Conservation (phyloP, 2,113 vertebrate genomes). For the Ochotona curzoniae region DNA sequence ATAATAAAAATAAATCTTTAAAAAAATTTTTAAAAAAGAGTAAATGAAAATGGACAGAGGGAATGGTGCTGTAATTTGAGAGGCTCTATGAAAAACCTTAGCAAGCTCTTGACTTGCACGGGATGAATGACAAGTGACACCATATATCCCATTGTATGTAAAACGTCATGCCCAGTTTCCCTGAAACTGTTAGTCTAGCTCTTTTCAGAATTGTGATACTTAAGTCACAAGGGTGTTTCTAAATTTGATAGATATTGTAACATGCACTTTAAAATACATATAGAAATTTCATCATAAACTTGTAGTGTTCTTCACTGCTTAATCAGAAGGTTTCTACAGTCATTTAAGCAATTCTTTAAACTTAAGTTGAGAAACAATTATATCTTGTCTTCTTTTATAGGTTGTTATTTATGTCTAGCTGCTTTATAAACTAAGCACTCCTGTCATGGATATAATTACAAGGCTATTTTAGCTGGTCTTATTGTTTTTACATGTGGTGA, state of each 20-base stretch:
- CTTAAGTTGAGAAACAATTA: neutral
- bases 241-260: neutral
- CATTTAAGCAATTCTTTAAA: conserved; percentile 40
- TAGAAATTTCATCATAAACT: neutral
- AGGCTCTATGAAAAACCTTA: neutral
- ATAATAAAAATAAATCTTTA: too few relatives aligned
- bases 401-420: neutral
- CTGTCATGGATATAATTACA: neutral
- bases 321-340: neutral
- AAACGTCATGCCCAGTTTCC: neutral
- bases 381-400: conserved; percentile 27
- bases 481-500: neutral
- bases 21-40: too few relatives aligned
- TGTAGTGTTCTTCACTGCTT: neutral
- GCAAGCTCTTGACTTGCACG: neutral
- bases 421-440: conserved; percentile 20
- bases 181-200: neutral
- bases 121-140: neutral
- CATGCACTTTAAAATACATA: conserved; percentile 9
- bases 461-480: neutral
- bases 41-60: neutral
- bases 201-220: neutral
- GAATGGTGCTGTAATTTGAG: neutral
- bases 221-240: neutral
- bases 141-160: neutral